A percentile compares a stretch with the other conserved stretches of the same genome.
Evolutionary conservation across 2,113 vertebrate genomes (phyloP).

Genomic region (Ploceus nigricollis): DNA sequence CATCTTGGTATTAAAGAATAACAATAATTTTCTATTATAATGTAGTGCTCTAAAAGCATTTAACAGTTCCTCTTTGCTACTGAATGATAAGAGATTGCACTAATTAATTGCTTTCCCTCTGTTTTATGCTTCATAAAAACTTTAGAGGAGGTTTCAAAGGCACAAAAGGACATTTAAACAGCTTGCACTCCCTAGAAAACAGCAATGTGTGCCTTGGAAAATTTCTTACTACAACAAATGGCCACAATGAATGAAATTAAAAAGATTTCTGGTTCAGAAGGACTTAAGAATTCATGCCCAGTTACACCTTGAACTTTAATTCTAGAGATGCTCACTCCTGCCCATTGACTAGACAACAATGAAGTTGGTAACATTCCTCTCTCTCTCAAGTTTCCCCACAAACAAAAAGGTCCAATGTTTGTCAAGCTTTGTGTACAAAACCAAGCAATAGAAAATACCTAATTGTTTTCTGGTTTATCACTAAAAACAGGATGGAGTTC

Average conservation of each 20-base stretch:
- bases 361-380: background rate
- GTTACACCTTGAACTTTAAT: background rate
- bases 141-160: constrained; percentile 8
- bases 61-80: background rate
- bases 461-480: background rate
- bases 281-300: background rate
- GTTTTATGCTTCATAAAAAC: constrained; percentile 21
- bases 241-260: background rate
- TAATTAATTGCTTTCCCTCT: constrained; percentile 14
- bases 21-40: background rate
- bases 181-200: background rate
- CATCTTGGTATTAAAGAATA: constrained; percentile 7
- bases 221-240: background rate
- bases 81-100: background rate
- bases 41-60: background rate
- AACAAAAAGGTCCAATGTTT: background rate
- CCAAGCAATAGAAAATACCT: background rate
- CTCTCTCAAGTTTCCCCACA: background rate
- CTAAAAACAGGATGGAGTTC: background rate
- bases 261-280: background rate
- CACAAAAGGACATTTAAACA: constrained; percentile 5
- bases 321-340: background rate
- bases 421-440: background rate
- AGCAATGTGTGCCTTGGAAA: background rate
- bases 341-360: background rate